Evolutionary conservation across 1,140 invertebrate species (phyloP), one percentile per base, ranked within the genome.

Genomic region (Eciton burchellii): DNA sequence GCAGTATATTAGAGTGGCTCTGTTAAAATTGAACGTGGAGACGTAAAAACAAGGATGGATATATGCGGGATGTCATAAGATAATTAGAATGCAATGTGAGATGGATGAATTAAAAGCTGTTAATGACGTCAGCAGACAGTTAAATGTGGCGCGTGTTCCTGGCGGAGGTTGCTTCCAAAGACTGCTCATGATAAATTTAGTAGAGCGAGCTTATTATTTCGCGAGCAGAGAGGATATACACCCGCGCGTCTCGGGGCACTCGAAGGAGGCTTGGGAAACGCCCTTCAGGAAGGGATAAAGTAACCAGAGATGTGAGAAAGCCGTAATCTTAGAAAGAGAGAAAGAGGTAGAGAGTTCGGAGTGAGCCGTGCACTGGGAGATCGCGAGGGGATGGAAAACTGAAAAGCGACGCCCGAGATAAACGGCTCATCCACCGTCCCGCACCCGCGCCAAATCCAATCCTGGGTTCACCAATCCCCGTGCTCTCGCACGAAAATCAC

Each of bases 201-300:
- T 84, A 95, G 95, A 95, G 93, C 93, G 88, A 91, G 90, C 89
- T 93, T 92, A 92, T 92, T 92, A 93, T 92, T 90, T 89, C 65
- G 83, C 70, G 68, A 88, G 87, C 88, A 88, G 68, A 54, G 43
- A 65, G 87, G 84, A 88, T 86, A 89, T 84, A 90, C 73, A 84
- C 49, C 6, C 35, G 35, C 35, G 35, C 35, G 57, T 84, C 74
- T 86, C 82, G 26, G 59, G 88, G 88, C 24, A 89, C 59, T 54
- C 86, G 89, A 47, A 83, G 81, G 73, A 83, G 81, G 73, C 86
- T 84, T 16, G 47, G 87, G 89, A 87, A 91, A 92, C 90, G 91
- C 89, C 89, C 84, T 70, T 68, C 89, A 87, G 83, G 84, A 85
- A 89, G 87, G 85, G 89, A 91, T 89, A 82, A 89, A 90, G 86